Evolutionary conservation across 2,113 vertebrate genomes (phyloP), one percentile per base, ranked within the genome.

Genomic region (Merops nubicus): DNA sequence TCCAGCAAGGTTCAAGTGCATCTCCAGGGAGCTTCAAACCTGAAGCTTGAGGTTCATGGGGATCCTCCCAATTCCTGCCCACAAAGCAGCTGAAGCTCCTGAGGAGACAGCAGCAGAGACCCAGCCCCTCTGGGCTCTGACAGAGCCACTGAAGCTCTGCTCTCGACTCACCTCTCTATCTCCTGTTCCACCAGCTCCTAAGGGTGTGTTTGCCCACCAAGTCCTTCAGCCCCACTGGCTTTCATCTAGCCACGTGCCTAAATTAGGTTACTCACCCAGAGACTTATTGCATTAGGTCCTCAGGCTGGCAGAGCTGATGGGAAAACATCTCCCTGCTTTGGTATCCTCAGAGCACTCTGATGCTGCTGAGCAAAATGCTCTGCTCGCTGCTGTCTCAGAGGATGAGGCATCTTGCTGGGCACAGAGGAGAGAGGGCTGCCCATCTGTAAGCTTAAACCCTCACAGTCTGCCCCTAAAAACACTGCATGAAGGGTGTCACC

Each of bases 341-440:
- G 26, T 62, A 50, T 59, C 69, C 90, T 54, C 83, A 3, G 0
- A 50, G 74, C 74, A 67, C 43, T 15, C 77, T 68, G 47, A 29
- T 1, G 1, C 45, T 59, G 72, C 82, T 2, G 6, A 60, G 76
- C 0, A 0, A 5, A 72, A 51, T 0, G 2, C 75, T 59, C 53
- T 0, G 1, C 59, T 93, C 3, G 3, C 34, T 2, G 6, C 31
- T 21, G 3, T 10, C 88, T 15, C 31, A 2, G 77, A 51, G 88
- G 33, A 69, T 3, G 21, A 50, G 60, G 73, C 1, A 0, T 10
- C 54, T 78, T 4, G 42, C 51, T 4, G 76, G 67, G 76, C 6
- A 8, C 29, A 7, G 22, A 36, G 77, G 25, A 42, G 83, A 31
- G 25, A 47, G 34, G 29, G 54, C 59, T 87, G 81, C 73, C 33